Evolutionary conservation across 2,888 invertebrate genomes (phyloP).

Genomic region (Glaucopsyche alexis): DNA sequence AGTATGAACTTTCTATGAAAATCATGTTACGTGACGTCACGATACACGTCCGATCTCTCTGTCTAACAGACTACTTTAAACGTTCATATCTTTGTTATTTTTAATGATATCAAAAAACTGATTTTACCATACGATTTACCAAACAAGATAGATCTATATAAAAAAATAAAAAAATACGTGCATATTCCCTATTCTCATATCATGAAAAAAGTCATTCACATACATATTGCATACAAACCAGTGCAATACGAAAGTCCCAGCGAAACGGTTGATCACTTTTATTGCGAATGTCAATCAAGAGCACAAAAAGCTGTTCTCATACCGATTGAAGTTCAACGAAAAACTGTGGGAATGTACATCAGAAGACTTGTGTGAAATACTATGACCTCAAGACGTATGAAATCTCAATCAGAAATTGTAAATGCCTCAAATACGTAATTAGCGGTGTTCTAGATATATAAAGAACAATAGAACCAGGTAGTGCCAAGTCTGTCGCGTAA

Average conservation of each 20-base stretch:
- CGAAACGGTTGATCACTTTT: neutral
- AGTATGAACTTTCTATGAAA: too few species aligned
- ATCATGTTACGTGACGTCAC: too few species aligned
- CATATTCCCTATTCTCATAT: neutral
- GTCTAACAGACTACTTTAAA: too few species aligned
- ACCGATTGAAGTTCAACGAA: constrained; percentile 1
- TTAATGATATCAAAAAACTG: too few species aligned
- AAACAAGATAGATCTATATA: too few species aligned
- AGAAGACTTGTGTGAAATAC: constrained; percentile 23
- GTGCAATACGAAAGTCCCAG: constrained; percentile 4
- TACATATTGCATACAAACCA: neutral
- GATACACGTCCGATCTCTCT: too few species aligned
- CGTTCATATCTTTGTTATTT: too few species aligned
- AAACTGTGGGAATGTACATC: constrained; percentile 11
- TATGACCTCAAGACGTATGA: constrained; percentile 18
- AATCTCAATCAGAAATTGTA: constrained; percentile 27
- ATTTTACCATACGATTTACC: too few species aligned
- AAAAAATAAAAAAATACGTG: too few species aligned
- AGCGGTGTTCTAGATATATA: constrained; percentile 51
- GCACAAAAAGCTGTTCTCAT: neutral
- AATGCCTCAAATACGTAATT: constrained; percentile 40
- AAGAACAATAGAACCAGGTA: constrained; percentile 52
- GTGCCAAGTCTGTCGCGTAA: constrained; percentile 28
- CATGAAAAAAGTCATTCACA: constrained; percentile 7
- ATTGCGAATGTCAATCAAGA: constrained; percentile 5